These are phyloP conservation scores for Falco punctatus DNA, from an alignment of 2,113 vertebrate genomes.

Conservation along the genomic window DNA sequence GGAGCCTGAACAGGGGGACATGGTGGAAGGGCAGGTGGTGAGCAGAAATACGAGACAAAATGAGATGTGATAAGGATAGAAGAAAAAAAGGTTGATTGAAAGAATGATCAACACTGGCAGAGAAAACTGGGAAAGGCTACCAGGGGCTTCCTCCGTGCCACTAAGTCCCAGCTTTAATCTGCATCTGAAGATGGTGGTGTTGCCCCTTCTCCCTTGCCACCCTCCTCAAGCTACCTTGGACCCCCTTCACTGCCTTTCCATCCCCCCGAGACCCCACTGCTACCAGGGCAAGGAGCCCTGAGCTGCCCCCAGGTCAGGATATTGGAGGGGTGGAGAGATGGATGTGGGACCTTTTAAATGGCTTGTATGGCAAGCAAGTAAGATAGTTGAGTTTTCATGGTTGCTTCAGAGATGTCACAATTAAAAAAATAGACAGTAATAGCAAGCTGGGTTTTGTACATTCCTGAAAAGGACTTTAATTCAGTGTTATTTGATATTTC, in stretches of 20 bases:
- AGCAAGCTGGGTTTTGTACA: slow-evolving; percentile 17
- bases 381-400: slow-evolving; percentile 9
- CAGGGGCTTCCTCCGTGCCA: not conserved
- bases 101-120: not conserved
- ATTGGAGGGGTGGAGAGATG: not conserved
- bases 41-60: not conserved
- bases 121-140: not conserved
- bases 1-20: not conserved
- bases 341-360: not conserved
- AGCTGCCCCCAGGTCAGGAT: fast-evolving
- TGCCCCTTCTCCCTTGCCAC: not conserved
- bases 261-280: not conserved
- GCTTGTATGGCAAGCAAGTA: not conserved
- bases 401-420: slow-evolving; percentile 43
- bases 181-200: not conserved
- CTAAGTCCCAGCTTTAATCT: not conserved
- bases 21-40: not conserved
- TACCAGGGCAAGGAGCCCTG: not conserved
- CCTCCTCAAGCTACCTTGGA: not conserved
- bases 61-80: not conserved
- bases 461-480: slow-evolving; percentile 20
- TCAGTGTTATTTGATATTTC: slow-evolving; percentile 51
- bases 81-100: not conserved
- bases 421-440: not conserved
- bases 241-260: not conserved